Conservation (phyloP, 2,888 invertebrate genomes). For the Sycophila texana region DNA sequence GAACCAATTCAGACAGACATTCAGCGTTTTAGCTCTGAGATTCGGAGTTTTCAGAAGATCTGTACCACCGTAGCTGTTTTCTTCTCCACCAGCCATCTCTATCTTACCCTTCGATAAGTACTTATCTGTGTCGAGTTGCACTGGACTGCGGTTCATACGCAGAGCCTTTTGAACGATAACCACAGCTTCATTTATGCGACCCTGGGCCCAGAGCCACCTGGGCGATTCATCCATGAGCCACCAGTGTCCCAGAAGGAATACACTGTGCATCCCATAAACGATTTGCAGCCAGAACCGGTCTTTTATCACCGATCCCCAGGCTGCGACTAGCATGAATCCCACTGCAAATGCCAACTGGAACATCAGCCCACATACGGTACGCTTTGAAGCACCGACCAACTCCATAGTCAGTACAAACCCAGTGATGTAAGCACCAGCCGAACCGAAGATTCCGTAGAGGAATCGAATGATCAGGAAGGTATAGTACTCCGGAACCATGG, state of each 20-base stretch:
- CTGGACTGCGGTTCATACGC: conserved; percentile 82
- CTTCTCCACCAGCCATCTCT: conserved; percentile 70
- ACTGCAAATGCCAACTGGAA: conserved; percentile 88
- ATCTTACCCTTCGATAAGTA: conserved; percentile 81
- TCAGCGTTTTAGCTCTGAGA: conserved; percentile 86
- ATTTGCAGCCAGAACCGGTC: conserved; percentile 86
- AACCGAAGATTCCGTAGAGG: conserved; percentile 88
- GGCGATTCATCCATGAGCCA: conserved; percentile 94
- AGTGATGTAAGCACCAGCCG: conserved; percentile 83
- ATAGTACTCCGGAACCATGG: conserved; percentile 87
- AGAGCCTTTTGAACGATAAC: conserved; percentile 86
- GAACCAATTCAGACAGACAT: conserved; percentile 90
- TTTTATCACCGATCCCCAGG: conserved; percentile 87
- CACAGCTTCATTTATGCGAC: conserved; percentile 84
- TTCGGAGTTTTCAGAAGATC: conserved; percentile 90
- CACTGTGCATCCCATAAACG: conserved; percentile 86
- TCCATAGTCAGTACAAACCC: conserved; percentile 88
- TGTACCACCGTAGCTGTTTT: conserved; percentile 78
- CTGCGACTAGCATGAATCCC: conserved; percentile 89
- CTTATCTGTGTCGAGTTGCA: conserved; percentile 80
- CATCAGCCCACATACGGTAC: conserved; percentile 87
- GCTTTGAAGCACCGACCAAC: conserved; percentile 86
- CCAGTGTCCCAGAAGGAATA: conserved; percentile 86
- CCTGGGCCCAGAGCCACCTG: conserved; percentile 92
- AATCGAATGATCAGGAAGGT: conserved; percentile 83